These are phyloP conservation scores for Leptobrachium leishanense DNA, from an alignment of 2,113 vertebrate species.

Conservation along the genomic window DNA sequence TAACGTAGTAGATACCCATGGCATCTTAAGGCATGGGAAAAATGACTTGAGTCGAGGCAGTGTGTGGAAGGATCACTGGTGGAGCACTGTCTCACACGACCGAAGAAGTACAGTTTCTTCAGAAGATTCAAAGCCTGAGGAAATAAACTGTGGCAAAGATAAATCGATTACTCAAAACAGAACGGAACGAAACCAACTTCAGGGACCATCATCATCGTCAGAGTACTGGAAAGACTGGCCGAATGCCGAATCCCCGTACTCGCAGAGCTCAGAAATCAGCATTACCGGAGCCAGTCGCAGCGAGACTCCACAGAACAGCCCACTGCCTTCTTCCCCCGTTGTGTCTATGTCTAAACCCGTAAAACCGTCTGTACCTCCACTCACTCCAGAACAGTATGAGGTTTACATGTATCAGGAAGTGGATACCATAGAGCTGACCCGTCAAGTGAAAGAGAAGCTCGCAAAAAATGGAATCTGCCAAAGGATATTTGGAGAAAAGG, in stretches of 20 bases:
- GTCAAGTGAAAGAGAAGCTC: conserved; percentile 89
- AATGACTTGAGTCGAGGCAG: conserved; percentile 75
- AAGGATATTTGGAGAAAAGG: conserved; percentile 91
- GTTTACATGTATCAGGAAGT: conserved; percentile 92
- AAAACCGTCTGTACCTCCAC: conserved; percentile 78
- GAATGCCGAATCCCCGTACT: conserved; percentile 80
- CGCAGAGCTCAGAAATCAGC: conserved; percentile 81
- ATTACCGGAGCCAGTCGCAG: conserved; percentile 77
- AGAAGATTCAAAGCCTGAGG: conserved; percentile 76
- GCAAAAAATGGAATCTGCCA: conserved; percentile 93
- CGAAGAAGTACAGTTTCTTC: conserved; percentile 67
- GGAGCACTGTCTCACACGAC: conserved; percentile 84
- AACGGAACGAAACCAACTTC: conserved; percentile 71
- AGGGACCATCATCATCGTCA: conserved; percentile 71
- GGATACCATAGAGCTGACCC: conserved; percentile 87
- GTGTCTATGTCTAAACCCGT: conserved; percentile 76
- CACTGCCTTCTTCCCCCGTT: conserved; percentile 79
- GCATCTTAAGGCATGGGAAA: conserved; percentile 72
- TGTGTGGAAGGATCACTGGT: conserved; percentile 94
- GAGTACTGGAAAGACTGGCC: conserved; percentile 89
- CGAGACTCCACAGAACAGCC: conserved; percentile 84
- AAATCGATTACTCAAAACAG: conserved; percentile 65
- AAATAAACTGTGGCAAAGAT: conserved; percentile 76
- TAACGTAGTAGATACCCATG: conserved; percentile 69
- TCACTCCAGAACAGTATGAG: conserved; percentile 90